phyloP scores from a whole-genome alignment of 2,113 vertebrate species.

The Tapirus terrestris region DNA sequence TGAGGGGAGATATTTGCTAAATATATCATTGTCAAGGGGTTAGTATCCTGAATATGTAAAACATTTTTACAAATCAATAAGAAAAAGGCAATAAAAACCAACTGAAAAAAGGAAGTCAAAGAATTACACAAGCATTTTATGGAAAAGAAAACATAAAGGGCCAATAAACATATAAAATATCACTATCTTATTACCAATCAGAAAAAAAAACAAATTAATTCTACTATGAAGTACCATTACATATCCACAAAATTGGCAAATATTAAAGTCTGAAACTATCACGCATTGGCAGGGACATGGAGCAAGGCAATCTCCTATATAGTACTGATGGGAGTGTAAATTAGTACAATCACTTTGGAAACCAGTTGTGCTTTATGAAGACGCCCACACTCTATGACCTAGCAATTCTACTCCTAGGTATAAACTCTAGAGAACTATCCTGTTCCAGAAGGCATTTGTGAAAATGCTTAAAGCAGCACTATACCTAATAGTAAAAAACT shows the following conservation, averaged over 20 bases:
- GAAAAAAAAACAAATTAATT: constrained; percentile 39
- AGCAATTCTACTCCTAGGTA: not conserved
- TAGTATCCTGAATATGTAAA: not conserved
- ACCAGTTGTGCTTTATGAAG: not conserved
- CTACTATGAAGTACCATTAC: not conserved
- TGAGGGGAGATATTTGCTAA: not conserved
- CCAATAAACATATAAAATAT: not conserved
- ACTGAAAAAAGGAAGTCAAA: not conserved
- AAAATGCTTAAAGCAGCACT: constrained; percentile 11
- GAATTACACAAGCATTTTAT: not conserved
- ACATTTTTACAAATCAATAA: not conserved
- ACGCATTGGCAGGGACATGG: no score
- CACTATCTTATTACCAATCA: not conserved
- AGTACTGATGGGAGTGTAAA: not conserved
- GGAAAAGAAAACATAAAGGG: not conserved
- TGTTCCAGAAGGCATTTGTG: not conserved
- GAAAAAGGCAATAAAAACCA: not conserved
- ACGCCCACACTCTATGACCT: not conserved
- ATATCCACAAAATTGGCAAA: not conserved
- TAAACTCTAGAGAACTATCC: not conserved
- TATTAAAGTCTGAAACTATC: not conserved
- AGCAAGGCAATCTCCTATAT: not conserved
- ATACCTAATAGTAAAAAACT: not conserved
- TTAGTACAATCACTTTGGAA: not conserved
- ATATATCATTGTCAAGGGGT: not conserved